phyloP scores from a whole-genome alignment of 2,797 vertebrate species.

The Oryzias dopingdopingensis region DNA sequence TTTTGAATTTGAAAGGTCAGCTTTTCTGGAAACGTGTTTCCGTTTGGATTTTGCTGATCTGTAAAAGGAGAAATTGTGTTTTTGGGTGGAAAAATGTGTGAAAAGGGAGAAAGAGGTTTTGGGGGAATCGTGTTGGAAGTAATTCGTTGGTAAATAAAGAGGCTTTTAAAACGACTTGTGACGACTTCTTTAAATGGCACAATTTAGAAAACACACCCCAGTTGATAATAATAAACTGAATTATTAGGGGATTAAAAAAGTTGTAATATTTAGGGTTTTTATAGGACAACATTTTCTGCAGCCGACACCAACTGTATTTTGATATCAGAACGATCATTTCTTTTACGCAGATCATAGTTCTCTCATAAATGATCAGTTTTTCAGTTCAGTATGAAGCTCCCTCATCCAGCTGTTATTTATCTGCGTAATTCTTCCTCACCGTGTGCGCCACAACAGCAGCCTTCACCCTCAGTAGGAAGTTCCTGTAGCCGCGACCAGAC shows the following conservation, averaged over 20 bases:
- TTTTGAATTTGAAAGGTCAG: too few relatives aligned
- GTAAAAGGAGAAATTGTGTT: too few relatives aligned
- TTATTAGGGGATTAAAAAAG: too few relatives aligned
- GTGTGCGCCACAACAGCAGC: slow-evolving; percentile 25
- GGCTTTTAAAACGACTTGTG: slow-evolving; percentile 6
- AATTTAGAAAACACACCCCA: too few relatives aligned
- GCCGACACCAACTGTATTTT: too few relatives aligned
- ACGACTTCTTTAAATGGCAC: not conserved
- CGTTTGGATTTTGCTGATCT: too few relatives aligned
- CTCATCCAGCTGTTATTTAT: not conserved
- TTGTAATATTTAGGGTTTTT: too few relatives aligned
- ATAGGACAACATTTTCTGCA: too few relatives aligned
- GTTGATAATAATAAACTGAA: too few relatives aligned
- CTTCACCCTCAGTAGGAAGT: slow-evolving; percentile 18
- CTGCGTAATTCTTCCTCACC: slow-evolving; percentile 24
- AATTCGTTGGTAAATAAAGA: slow-evolving; percentile 47
- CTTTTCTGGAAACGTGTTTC: too few relatives aligned
- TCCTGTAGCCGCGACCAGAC: slow-evolving; percentile 22
- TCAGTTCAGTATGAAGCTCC: not conserved
- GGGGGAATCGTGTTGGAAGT: slow-evolving; percentile 14
- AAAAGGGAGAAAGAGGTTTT: slow-evolving; percentile 15
- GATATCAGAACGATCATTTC: too few relatives aligned
- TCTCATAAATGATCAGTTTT: not conserved
- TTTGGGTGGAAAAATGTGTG: not conserved
- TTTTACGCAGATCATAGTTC: not conserved